Percentiles rank a stretch among this genome's conserved stretches.
Evolutionary conservation across 2,888 invertebrate species (phyloP).

Genomic region (Phalangium opilio): DNA sequence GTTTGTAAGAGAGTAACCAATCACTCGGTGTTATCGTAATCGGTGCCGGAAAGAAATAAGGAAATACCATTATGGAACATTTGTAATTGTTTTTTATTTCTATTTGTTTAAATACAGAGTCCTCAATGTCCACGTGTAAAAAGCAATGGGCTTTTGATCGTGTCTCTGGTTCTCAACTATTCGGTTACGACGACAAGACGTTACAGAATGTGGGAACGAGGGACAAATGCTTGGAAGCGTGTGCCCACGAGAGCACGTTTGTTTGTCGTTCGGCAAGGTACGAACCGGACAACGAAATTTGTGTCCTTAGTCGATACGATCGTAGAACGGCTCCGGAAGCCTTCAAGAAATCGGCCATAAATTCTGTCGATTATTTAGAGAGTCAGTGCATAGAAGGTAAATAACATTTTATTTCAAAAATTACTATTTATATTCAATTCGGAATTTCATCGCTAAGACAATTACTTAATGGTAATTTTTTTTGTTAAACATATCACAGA

Average conservation of each 20-base stretch:
- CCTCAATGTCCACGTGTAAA: no score
- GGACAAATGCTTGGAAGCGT: constrained; percentile 12
- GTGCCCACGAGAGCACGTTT: constrained; percentile 14
- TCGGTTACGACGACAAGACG: constrained; percentile 16
- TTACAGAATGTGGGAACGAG: constrained; percentile 8
- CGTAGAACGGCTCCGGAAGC: constrained; percentile 14
- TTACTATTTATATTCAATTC: no score
- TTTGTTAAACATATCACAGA: constrained; percentile 1
- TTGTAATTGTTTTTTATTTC: no score
- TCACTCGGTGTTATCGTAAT: no score
- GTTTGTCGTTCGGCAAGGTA: constrained; percentile 16
- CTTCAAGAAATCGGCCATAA: constrained; percentile 7
- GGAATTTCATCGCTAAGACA: no score
- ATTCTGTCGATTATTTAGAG: constrained; percentile 7
- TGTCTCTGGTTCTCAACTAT: constrained; percentile 13
- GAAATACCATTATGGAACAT: no score
- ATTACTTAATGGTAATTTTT: no score
- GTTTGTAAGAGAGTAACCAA: no score
- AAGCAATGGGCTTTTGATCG: constrained; percentile 16
- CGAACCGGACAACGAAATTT: constrained; percentile 11
- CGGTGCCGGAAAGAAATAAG: no score
- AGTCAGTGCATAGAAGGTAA: constrained; percentile 14
- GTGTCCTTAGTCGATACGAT: constrained; percentile 15
- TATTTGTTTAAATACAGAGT: no score
- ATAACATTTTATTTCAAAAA: neutral